Percentiles rank a stretch among this genome's conserved stretches.
Conservation (phyloP, 2,888 invertebrate species). For the Therioaphis trifolii region DNA sequence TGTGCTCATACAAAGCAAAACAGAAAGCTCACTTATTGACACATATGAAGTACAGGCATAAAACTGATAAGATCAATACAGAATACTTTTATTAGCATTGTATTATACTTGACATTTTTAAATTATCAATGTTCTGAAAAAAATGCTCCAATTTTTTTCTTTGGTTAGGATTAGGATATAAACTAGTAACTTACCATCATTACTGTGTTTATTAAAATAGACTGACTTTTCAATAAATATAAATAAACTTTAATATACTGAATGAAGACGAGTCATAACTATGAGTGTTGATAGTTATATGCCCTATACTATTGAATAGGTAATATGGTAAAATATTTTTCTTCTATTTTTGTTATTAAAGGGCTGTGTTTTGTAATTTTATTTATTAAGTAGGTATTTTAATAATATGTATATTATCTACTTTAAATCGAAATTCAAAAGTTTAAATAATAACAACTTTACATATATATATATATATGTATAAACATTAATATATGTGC, state of each 20-base stretch:
- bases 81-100: constrained; percentile 54
- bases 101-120: constrained; percentile 7
- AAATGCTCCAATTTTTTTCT: constrained; percentile 57
- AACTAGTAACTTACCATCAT: constrained; percentile 43
- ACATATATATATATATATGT: not conserved
- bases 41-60: constrained; percentile 65
- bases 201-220: constrained; percentile 54
- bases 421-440: constrained; percentile 35
- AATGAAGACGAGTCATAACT: not conserved
- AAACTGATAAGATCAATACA: constrained; percentile 54
- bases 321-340: constrained; percentile 22
- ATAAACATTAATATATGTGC: no score
- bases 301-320: constrained; percentile 32
- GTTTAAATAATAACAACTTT: constrained; percentile 23
- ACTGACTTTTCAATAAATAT: constrained; percentile 49
- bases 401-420: constrained; percentile 29
- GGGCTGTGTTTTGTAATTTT: constrained; percentile 61
- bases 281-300: constrained; percentile 6
- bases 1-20: constrained; percentile 68
- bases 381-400: constrained; percentile 41
- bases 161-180: constrained; percentile 29
- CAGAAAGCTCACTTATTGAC: constrained; percentile 68
- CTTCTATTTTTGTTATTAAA: constrained; percentile 53
- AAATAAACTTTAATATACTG: constrained; percentile 33
- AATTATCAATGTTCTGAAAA: constrained; percentile 21